Evolutionary conservation across 1,140 invertebrate genomes (phyloP).

Genomic region (Medauroidea extradentata): DNA sequence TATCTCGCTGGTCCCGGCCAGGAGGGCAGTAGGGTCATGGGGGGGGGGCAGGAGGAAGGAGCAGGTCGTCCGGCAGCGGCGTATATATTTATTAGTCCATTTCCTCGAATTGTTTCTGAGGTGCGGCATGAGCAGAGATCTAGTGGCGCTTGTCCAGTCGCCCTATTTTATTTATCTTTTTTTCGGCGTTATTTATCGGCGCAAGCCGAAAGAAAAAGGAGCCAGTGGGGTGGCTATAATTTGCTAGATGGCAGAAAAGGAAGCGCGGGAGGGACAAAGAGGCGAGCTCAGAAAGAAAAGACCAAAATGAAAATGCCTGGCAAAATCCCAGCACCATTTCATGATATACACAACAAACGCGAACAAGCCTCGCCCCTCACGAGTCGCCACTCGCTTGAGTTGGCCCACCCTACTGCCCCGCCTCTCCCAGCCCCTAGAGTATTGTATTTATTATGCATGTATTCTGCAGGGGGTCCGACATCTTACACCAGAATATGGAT

Average conservation of each 20-base stretch:
- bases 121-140: background rate
- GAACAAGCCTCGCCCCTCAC: background rate
- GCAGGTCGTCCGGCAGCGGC: too few relatives aligned
- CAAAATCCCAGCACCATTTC: conserved; percentile 3
- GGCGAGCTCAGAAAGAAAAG: too few relatives aligned
- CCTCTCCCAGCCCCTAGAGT: background rate
- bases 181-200: background rate
- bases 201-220: too few relatives aligned
- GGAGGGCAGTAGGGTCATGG: too few relatives aligned
- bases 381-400: too few relatives aligned
- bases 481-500: too few relatives aligned
- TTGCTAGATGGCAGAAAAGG: background rate
- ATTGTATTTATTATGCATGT: conserved; percentile 10
- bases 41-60: too few relatives aligned
- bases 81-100: background rate
- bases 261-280: background rate
- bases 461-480: background rate
- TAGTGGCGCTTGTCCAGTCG: too few relatives aligned
- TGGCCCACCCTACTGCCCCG: too few relatives aligned
- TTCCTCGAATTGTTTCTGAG: background rate
- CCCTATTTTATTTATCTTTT: background rate
- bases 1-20: too few relatives aligned
- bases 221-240: background rate
- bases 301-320: background rate
- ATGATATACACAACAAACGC: conserved; percentile 5